A percentile compares a stretch with the other conserved stretches of the same genome.
phyloP scores from a whole-genome alignment of 2,113 vertebrate genomes.

The Candoia aspera region DNA sequence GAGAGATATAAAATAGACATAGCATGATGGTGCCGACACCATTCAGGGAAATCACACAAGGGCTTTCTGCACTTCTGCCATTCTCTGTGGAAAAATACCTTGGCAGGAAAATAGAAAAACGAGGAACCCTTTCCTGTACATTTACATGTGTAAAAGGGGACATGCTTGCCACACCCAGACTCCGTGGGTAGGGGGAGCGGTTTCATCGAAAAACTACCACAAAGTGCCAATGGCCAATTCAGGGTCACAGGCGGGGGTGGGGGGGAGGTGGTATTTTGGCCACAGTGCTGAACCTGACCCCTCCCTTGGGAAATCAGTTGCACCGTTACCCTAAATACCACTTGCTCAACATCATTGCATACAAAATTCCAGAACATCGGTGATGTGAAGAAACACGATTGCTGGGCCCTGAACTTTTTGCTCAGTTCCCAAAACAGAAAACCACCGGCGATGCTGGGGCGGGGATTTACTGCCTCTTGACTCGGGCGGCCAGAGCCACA shows the following conservation, averaged over 20 bases:
- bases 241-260: neutral
- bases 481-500: too few relatives aligned
- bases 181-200: neutral
- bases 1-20: conserved; percentile 50
- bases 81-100: conserved; percentile 62
- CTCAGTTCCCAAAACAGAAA: neutral
- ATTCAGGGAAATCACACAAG: conserved; percentile 44
- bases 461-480: too few relatives aligned
- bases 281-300: neutral
- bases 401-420: neutral
- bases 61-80: conserved; percentile 38
- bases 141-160: conserved; percentile 8
- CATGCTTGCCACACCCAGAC: neutral
- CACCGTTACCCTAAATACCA: too few relatives aligned
- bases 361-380: neutral
- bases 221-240: neutral
- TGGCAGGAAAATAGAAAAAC: conserved; percentile 51
- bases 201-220: neutral
- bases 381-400: neutral
- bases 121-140: conserved; percentile 23
- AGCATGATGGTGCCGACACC: conserved; percentile 34
- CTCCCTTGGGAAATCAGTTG: neutral
- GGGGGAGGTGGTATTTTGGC: neutral
- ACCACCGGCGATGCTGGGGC: too few relatives aligned
- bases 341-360: neutral